Base-by-base conservation (phyloP, 1,140 invertebrate species). In the Penaeus vannamei region DNA sequence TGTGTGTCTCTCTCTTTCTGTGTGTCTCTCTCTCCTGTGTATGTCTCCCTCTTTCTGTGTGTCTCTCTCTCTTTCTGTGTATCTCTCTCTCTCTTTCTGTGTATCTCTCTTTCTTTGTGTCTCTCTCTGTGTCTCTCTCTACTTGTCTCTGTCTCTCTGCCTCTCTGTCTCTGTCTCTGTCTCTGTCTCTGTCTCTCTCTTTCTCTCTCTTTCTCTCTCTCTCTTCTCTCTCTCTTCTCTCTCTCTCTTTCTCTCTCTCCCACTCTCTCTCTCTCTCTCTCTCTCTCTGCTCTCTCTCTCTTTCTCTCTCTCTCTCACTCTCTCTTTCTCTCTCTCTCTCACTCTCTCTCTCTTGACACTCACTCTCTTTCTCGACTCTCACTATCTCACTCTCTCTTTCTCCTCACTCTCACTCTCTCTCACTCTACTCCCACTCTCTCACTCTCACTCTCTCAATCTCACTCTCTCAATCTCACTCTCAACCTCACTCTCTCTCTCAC, bases 211-310 rank as follows among this genome's bases (percentile, higher is more conserved):
- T 2, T 72, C 7, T 72, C 66, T 72, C 66, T 72, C 66, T 72
- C 66, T 72, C 66, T 72, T 20, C 19, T 14, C 19, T 14, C 19
- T 14, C 19, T 19, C 19, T 0, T 19, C 5, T 69, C 66, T 69
- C 66, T 69, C 66, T 69, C 66, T 69, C 66, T 69, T 14, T 69
- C 66, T 69, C 66, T 69, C 66, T 69, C 14, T 1, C 19, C 66
- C 19, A 4, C 19, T 14, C 12, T 69, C 29, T 32, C 29, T 32
- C 29, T 32, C 29, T 32, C 10, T 32, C 29, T 32, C 29, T 69
- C 12, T 69, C 66, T 69, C 66, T 69, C 66, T 69, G 20, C 66
- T 72, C 66, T 72, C 66, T 72, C 66, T 72, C 66, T 72, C 66
- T 36, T 42, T 42, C 36, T 42, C 1, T 42, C 36, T 42, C 36